Evolutionary conservation across 2,888 invertebrate genomes (phyloP), one percentile per base, ranked within the genome.

Genomic region (Myopa testacea): DNA sequence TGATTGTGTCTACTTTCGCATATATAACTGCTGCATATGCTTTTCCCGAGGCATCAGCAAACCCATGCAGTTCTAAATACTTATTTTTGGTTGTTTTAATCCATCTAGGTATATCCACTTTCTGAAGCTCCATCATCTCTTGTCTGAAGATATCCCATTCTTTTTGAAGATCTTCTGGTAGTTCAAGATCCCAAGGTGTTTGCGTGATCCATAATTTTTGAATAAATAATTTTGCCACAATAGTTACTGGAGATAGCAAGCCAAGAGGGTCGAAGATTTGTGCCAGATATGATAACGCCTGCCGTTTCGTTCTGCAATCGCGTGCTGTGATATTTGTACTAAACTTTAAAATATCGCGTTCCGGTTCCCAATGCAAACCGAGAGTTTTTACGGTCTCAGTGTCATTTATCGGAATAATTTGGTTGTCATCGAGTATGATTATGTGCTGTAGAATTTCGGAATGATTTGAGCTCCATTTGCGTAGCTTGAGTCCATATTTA

Each of bases 401-500:
- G n/a, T n/a, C n/a, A n/a, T n/a, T n/a, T 19, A 16, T 34, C 3
- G 38, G 37, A 12, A n/a, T n/a, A 34, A 10, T n/a, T 16, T 60
- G 26, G 26, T 26, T 26, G 26, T 26, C 26, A 26, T 26, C 26
- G 26, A 26, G 1, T 26, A 26, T 26, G 26, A 50, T 19, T 40
- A 76, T 79, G 6, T 67, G 68, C 70, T 72, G 65, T 55, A 76
- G 55, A 45, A 81, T 71, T 71, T 75, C 50, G 7, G 19, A 40
- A 40, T 72, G 55, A 69, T 82, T 82, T 12, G 80, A 78, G 1
- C 75, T 34, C 81, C 81, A 81, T 72, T 83, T 82, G 38, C 81
- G 60, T 14, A 82, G 67, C 60, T 69, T 62, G 55, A 81, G 76
- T 10, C 80, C 80, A 72, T 70, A 78, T 10, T 62, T 68, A 40